A percentile compares a stretch with the other conserved stretches of the same genome.
These are phyloP conservation scores for Amazona vittata DNA, from an alignment of 2,113 vertebrate species.

Conservation along the genomic window DNA sequence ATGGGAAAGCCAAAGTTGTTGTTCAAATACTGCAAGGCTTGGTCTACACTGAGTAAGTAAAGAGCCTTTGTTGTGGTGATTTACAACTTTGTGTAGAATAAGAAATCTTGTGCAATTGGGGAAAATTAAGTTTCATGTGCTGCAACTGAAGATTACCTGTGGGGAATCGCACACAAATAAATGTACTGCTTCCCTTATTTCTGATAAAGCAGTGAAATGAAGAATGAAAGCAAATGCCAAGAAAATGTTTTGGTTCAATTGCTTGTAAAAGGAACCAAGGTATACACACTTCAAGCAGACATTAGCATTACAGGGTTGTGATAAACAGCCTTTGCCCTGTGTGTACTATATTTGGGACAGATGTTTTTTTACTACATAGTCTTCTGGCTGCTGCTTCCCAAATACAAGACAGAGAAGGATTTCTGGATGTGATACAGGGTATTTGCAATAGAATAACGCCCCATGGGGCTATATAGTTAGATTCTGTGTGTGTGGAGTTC, in stretches of 20 bases:
- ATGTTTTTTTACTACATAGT: background rate
- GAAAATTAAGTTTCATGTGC: slow-evolving; percentile 55
- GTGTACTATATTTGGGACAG: background rate
- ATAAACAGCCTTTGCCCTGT: slow-evolving; percentile 18
- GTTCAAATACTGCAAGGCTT: background rate
- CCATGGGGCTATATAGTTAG: background rate
- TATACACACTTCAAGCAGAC: background rate
- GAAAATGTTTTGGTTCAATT: slow-evolving; percentile 41
- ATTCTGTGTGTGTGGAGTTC: background rate
- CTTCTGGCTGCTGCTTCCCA: slow-evolving; percentile 1
- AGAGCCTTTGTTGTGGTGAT: slow-evolving; percentile 20
- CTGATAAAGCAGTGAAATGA: slow-evolving; percentile 35
- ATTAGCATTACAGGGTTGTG: background rate
- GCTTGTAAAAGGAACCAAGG: slow-evolving; percentile 27
- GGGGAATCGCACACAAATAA: background rate
- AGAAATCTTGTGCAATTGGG: slow-evolving; percentile 45
- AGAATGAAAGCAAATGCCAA: slow-evolving; percentile 44
- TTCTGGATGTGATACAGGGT: background rate
- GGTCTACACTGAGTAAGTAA: background rate
- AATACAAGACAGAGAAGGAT: background rate
- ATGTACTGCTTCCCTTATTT: background rate
- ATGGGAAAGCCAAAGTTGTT: background rate
- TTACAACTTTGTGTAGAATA: slow-evolving; percentile 26
- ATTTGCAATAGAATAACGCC: background rate
- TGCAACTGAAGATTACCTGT: slow-evolving; percentile 44